phyloP scores from a whole-genome alignment of 1,140 invertebrate genomes.

The Magallana ariakensis region DNA sequence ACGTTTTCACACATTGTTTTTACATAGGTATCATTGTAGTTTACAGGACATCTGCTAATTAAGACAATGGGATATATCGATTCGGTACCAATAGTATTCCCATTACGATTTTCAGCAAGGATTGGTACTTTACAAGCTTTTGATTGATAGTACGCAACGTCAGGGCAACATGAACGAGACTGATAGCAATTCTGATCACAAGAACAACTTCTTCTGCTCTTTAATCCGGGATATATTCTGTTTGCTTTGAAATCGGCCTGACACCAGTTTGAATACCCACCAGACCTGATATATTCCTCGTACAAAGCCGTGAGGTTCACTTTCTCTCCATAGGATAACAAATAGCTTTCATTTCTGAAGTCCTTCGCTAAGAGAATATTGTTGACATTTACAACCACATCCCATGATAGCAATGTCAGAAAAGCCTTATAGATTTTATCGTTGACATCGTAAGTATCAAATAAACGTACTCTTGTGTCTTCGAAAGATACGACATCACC shows the following conservation, averaged over 20 bases:
- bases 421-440: no score
- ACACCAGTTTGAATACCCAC: not conserved
- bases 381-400: not conserved
- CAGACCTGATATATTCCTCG: not conserved
- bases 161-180: not conserved
- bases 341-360: not conserved
- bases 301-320: not conserved
- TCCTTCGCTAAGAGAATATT: not conserved
- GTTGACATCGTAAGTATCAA: no score
- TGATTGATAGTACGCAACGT: not conserved
- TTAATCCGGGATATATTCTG: not conserved
- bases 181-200: not conserved
- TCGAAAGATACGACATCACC: no score
- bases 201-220: not conserved
- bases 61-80: not conserved
- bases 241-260: not conserved
- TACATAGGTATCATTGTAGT: not conserved
- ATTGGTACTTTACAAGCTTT: not conserved
- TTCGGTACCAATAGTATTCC: not conserved
- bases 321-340: not conserved
- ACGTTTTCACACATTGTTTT: not conserved
- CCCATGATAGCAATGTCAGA: not conserved
- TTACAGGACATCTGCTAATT: not conserved
- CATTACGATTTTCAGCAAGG: not conserved
- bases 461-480: no score